Conservation (phyloP, 2,797 vertebrate species). For the Selene dorsalis region DNA sequence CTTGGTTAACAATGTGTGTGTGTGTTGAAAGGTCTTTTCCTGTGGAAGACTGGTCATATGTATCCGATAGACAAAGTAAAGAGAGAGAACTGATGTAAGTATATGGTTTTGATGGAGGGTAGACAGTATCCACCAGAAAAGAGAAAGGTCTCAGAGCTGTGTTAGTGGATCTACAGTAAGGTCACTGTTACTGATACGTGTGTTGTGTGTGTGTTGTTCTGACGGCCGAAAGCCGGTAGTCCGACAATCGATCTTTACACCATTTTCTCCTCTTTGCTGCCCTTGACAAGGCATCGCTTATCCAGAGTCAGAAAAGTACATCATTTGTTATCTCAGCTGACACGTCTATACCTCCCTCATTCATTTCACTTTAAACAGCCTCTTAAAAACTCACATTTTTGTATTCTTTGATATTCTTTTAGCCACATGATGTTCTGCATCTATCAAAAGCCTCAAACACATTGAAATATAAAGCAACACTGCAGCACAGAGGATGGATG, state of each 20-base stretch:
- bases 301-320: slow-evolving; percentile 15
- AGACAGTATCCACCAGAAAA: slow-evolving; percentile 15
- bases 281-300: slow-evolving; percentile 52
- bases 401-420: not conserved
- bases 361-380: not conserved
- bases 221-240: slow-evolving; percentile 22
- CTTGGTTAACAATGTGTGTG: slow-evolving; percentile 41
- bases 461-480: slow-evolving; percentile 13
- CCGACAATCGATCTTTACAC: slow-evolving; percentile 42
- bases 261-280: slow-evolving; percentile 38
- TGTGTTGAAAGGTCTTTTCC: slow-evolving; percentile 17
- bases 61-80: not conserved
- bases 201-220: slow-evolving; percentile 24
- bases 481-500: not conserved
- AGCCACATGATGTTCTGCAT: slow-evolving; percentile 4
- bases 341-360: slow-evolving; percentile 14
- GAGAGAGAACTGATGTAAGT: slow-evolving; percentile 29
- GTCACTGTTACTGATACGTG: slow-evolving; percentile 37
- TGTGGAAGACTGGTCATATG: slow-evolving; percentile 12
- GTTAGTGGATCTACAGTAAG: slow-evolving; percentile 38
- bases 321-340: slow-evolving; percentile 21
- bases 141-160: slow-evolving; percentile 45
- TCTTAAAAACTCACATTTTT: not conserved
- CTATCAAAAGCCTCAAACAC: not conserved
- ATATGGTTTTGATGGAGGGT: slow-evolving; percentile 34